phyloP scores from a whole-genome alignment of 2,888 invertebrate species.

The Chorisops tibialis region DNA sequence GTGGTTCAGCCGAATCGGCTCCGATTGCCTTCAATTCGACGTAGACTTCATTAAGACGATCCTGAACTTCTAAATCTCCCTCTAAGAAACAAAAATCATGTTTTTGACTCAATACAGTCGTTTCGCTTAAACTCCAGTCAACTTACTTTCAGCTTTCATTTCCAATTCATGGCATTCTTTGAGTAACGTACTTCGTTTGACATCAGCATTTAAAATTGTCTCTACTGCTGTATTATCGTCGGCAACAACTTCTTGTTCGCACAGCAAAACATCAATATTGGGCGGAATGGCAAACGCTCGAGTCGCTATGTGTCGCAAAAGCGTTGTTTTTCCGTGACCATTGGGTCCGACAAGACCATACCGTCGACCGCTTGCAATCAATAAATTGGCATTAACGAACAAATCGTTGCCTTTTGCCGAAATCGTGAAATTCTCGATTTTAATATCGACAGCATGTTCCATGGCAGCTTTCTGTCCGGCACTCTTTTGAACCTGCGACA shows the following conservation, averaged over 20 bases:
- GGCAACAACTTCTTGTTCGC: slow-evolving; percentile 97
- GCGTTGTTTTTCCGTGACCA: slow-evolving; percentile 98
- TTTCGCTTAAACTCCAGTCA: not conserved
- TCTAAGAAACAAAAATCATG: slow-evolving; percentile 41
- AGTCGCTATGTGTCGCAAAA: slow-evolving; percentile 87
- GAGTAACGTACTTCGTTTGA: slow-evolving; percentile 76
- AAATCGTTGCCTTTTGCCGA: slow-evolving; percentile 95
- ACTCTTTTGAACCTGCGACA: slow-evolving; percentile 76
- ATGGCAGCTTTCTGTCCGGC: slow-evolving; percentile 73
- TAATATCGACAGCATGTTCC: slow-evolving; percentile 95
- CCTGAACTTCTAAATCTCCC: slow-evolving; percentile 71
- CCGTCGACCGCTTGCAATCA: slow-evolving; percentile 88
- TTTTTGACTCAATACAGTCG: not conserved
- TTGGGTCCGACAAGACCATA: slow-evolving; percentile 99
- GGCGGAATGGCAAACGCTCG: slow-evolving; percentile 91
- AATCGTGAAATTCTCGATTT: slow-evolving; percentile 97
- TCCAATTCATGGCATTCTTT: slow-evolving; percentile 82
- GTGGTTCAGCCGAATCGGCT: slow-evolving; percentile 96
- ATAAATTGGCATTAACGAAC: slow-evolving; percentile 90
- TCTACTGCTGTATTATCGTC: slow-evolving; percentile 92
- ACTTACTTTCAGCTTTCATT: slow-evolving; percentile 58
- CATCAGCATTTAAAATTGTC: slow-evolving; percentile 89
- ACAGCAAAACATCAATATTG: slow-evolving; percentile 90
- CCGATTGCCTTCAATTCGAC: slow-evolving; percentile 94
- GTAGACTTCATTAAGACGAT: slow-evolving; percentile 84